Base-by-base conservation (phyloP, 2,113 vertebrate genomes). In the Rana temporaria region DNA sequence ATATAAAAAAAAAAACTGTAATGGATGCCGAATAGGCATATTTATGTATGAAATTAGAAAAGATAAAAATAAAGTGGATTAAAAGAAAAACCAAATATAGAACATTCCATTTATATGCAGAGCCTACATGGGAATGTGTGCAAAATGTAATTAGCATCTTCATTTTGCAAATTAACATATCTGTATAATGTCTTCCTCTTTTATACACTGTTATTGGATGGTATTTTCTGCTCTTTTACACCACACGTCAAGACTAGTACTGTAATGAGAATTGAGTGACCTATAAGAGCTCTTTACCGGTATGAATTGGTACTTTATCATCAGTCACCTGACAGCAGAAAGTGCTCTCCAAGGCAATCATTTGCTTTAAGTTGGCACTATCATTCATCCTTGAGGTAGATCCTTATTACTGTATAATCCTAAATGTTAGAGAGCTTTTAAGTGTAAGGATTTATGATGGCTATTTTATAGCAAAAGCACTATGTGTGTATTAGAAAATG, bases 311-410 rank as follows among this genome's bases (percentile, higher is more conserved):
- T 12, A 70, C 67, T 70, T 53, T 70, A 70, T 70, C 66, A 69
- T 52, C 68, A 53, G 48, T 70, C 48, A 72, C 69, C 57, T 73
- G 70, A 57, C 70, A 73, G 53, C 70, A 73, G 34, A 18, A 73
- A 56, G 70, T 73, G 14, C 17, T 19, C 70, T 73, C 26, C 24
- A 73, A 73, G 53, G 17, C 30, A 30, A 26, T 57, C 18, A 73
- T 57, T 14, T 73, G 26, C 17, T 26, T 19, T 19, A 73, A 73
- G 53, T n/a, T 14, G 53, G 20, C 42, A 53, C 34, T 22, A 26
- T 20, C 55, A 9, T 4, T 22, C 11, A 70, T 70, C 32, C 20
- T 68, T 42, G 14, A 48, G 6, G 3, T 22, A 53, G 20, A 20
- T 17, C 14, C 42, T 70, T 18, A 68, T 20, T 42, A 24, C 26